Base-by-base conservation (phyloP, 2,113 vertebrate species). In the Nannospalax galili region DNA sequence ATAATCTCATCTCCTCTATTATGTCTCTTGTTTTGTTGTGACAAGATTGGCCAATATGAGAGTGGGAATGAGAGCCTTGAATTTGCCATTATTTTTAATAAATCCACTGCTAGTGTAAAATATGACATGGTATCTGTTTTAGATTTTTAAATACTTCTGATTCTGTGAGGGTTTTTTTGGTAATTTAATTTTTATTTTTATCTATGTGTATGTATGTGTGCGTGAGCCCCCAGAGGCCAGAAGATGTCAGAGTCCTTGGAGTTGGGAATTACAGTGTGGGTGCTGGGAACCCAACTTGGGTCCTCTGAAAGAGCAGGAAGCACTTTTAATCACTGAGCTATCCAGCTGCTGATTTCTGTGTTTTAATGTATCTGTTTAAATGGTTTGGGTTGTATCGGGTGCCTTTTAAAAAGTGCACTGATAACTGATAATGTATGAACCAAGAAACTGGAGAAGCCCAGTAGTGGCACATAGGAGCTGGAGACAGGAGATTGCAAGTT, bases 1-100 rank as follows among this genome's bases (percentile, higher is more conserved):
- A 73, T 90, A 88, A 72, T 70, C 48, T 92, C 6, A 5, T 87
- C 42, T 84, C 6, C 78, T 48, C 42, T 70, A 35, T 67, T 73
- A 65, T 91, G 94, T 93, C 67, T 69, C 48, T 88, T 91, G 82
- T 95, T 93, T 14, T 35, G 22, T 45, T 56, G 89, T 88, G 75
- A 62, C 28, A 87, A 70, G 40, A 92, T 56, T 64, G 35, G 93
- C 12, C 45, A 48, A 16, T 81, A 10, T 79, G 7, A 82, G 75
- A 67, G 45, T 84, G 42, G 73, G 88, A 84, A 75, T 77, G 77
- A 88, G 1, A 70, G 42, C 40, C n/a, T 92, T 81, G 28, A 20
- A 74, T 69, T 92, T 42, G 16, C 17, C 64, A 5, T n/a, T 86
- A 7, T 67, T 89, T 91, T 92, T 92, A 92, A 86, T 92, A 35